Conservation (phyloP, 2,888 invertebrate species). For the Sinotaia quadrata region DNA sequence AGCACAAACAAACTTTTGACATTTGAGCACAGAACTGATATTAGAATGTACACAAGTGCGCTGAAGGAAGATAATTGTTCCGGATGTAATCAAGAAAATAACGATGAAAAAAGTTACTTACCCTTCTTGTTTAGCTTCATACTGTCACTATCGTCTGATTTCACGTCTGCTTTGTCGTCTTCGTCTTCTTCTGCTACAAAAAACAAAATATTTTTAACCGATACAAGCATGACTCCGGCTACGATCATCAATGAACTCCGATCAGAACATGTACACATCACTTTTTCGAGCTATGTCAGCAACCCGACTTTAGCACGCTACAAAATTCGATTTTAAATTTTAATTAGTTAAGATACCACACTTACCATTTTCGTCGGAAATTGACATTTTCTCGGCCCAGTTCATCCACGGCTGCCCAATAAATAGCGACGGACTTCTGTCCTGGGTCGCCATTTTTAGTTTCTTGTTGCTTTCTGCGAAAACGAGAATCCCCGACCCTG, state of each 20-base stretch:
- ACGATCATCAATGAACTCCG: constrained; percentile 33
- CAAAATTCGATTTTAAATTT: constrained; percentile 1
- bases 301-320: not conserved
- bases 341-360: constrained; percentile 20
- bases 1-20: too few species aligned
- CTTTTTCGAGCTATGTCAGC: constrained; percentile 13
- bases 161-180: constrained; percentile 39
- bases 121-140: constrained; percentile 67
- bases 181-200: constrained; percentile 51
- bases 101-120: constrained; percentile 36
- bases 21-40: too few species aligned
- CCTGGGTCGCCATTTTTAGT: constrained; percentile 72
- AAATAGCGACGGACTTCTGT: constrained; percentile 72
- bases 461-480: constrained; percentile 69
- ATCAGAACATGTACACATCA: constrained; percentile 25
- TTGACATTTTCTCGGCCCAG: constrained; percentile 66
- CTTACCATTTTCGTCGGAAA: constrained; percentile 57
- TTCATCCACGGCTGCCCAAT: constrained; percentile 71
- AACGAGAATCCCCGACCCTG: constrained; percentile 66
- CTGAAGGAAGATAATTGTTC: constrained; percentile 14
- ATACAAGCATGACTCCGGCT: constrained; percentile 23
- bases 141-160: constrained; percentile 53
- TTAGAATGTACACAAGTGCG: too few species aligned
- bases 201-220: constrained; percentile 19
- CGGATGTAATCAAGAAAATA: constrained; percentile 14